phyloP scores from a whole-genome alignment of 2,888 invertebrate species.

The Aleiodes leptofemur region DNA sequence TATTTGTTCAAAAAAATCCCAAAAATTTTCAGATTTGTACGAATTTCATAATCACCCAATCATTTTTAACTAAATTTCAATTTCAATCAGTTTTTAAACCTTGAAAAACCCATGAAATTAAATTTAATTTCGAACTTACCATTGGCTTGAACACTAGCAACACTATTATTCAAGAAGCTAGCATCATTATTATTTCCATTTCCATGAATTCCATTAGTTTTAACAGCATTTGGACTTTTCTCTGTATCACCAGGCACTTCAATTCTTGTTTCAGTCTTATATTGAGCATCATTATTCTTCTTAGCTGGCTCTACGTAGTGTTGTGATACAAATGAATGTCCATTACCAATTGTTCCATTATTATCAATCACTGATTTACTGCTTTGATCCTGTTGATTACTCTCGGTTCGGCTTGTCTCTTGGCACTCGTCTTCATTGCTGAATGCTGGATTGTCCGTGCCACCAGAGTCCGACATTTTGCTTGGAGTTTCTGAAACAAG shows the following conservation, averaged over 20 bases:
- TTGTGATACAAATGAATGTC: constrained; percentile 67
- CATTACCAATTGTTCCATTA: constrained; percentile 62
- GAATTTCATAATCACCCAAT: too few species aligned
- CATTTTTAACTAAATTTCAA: too few species aligned
- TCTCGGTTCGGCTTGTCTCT: constrained; percentile 57
- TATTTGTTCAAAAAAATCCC: too few species aligned
- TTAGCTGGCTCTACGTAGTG: constrained; percentile 68
- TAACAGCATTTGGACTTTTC: constrained; percentile 61
- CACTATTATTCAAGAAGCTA: constrained; percentile 71
- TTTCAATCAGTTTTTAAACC: too few species aligned
- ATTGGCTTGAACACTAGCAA: constrained; percentile 67
- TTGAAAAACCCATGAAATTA: too few species aligned
- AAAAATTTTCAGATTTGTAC: too few species aligned
- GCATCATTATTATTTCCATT: constrained; percentile 73
- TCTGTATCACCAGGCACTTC: constrained; percentile 68
- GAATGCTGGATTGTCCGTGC: constrained; percentile 73
- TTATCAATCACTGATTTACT: constrained; percentile 53
- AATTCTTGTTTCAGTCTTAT: constrained; percentile 70
- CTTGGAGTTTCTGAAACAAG: constrained; percentile 22
- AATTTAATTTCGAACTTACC: constrained; percentile 45
- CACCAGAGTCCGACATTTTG: constrained; percentile 66
- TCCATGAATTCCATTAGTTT: constrained; percentile 70
- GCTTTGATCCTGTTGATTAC: constrained; percentile 58
- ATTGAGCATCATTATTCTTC: constrained; percentile 64
- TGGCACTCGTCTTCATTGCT: constrained; percentile 66